Percentiles rank a stretch among this genome's conserved stretches.
These are phyloP conservation scores for Campylorhamphus procurvoides DNA, from an alignment of 2,113 vertebrate genomes.

Conservation along the genomic window DNA sequence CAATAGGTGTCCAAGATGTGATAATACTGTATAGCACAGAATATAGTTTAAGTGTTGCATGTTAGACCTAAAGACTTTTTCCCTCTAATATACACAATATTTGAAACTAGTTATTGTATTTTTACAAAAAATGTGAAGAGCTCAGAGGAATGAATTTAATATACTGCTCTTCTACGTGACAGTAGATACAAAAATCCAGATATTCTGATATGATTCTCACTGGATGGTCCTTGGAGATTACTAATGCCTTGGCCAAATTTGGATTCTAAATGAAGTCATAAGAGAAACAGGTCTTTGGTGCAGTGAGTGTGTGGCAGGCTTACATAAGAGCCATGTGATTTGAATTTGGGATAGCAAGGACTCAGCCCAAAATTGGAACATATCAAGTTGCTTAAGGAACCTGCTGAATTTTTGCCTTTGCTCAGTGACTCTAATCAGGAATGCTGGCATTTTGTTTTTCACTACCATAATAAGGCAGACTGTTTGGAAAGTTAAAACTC, in stretches of 20 bases:
- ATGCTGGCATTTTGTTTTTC: not conserved
- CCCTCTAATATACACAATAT: not conserved
- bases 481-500: not conserved
- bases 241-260: not conserved
- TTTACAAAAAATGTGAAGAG: not conserved
- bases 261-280: not conserved
- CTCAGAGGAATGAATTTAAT: not conserved
- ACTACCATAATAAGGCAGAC: not conserved
- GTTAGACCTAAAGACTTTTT: not conserved
- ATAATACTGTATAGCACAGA: not conserved
- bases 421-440: not conserved
- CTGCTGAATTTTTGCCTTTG: not conserved
- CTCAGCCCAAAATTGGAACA: not conserved
- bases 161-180: not conserved
- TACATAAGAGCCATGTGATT: not conserved
- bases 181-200: not conserved
- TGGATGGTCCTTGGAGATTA: not conserved
- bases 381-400: not conserved
- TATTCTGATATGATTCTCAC: not conserved
- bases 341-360: not conserved
- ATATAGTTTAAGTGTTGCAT: not conserved
- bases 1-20: not conserved
- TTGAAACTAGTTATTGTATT: not conserved
- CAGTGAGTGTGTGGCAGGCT: not conserved
- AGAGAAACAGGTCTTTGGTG: not conserved